Base-by-base conservation (phyloP, 2,113 vertebrate genomes). In the Hymenochirus boettgeri region DNA sequence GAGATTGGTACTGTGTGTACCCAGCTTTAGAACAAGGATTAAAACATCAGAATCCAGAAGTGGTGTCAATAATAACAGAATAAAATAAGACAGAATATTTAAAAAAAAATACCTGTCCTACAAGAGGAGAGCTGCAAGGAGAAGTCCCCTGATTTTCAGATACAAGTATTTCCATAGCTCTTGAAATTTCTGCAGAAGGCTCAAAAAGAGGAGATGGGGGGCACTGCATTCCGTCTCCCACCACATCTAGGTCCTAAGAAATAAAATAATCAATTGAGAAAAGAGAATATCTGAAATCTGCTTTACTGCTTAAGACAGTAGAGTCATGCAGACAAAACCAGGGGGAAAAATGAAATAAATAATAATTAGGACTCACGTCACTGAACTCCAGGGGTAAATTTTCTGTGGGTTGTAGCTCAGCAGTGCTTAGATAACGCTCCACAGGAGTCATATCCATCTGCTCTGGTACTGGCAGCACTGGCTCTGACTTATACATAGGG, bases 361-460 rank as follows among this genome's bases (percentile, higher is more conserved):
- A n/a, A n/a, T n/a, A n/a, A n/a, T n/a, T 3, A 51, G 66, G 42
- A 91, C 94, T 77, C 83, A 99, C 96, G 15, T 99, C 95, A 3
- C 94, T 99, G 87, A 99, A 96, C 76, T 99, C 96, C 74, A 98
- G 80, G 2, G 96, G 95, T 33, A 99, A 81, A 59, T 85, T 97
- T 82, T 99, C 96, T 0, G 90, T 92, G 76, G 95, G 96, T 83
- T 97, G 94, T n/a, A 99, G 92, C 81, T 98, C 95, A 0, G 96
- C 95, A 0, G 93, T 89, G 1, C 96, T 99, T 81, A 98, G 77
- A 80, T 97, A 99, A 73, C 97, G 88, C 53, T 99, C 95, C 0
- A 82, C 76, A 77, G 91, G 89, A 2, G 80, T 72, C 0, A 86
- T 78, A 12, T 86, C 83, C 74, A 95, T 83, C 65, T 83, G 88